Percentiles rank a stretch among this genome's conserved stretches.
These are phyloP conservation scores for Empidonax traillii DNA, from an alignment of 2,113 vertebrate genomes.

Conservation along the genomic window DNA sequence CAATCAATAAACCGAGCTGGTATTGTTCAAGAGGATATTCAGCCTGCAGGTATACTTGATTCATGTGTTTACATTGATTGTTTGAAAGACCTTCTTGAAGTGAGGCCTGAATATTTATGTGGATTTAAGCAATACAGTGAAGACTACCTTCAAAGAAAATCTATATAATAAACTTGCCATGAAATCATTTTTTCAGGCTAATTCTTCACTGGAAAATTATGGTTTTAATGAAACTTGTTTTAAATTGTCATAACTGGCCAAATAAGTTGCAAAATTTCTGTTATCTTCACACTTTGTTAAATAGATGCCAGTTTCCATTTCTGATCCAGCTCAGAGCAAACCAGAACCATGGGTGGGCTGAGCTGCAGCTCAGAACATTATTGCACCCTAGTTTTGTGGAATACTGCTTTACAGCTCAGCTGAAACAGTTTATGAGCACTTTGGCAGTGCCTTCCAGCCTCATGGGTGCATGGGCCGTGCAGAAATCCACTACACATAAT, in stretches of 20 bases:
- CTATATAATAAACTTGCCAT: not conserved
- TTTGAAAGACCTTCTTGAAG: not conserved
- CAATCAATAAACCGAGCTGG: conserved; percentile 76
- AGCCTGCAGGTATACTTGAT: conserved; percentile 76
- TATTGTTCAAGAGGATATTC: conserved; percentile 77
- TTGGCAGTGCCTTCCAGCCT: not conserved
- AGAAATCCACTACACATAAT: not conserved
- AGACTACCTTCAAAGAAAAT: not conserved
- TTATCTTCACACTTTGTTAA: not conserved
- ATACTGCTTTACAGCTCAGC: not conserved
- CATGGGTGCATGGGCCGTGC: not conserved
- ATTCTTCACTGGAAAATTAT: not conserved
- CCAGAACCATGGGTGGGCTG: not conserved
- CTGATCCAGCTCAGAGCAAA: not conserved
- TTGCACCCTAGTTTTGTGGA: not conserved
- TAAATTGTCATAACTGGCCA: not conserved
- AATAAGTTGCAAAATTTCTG: not conserved
- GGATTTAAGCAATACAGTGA: not conserved
- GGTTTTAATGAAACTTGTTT: not conserved
- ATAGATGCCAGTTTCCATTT: not conserved
- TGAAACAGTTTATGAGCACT: not conserved
- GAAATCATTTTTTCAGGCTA: not conserved
- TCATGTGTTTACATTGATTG: not conserved
- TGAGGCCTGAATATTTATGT: not conserved
- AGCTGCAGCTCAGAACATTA: not conserved